Base-by-base conservation (phyloP, 1,140 invertebrate genomes). In the Gonatopus flavifemur region DNA sequence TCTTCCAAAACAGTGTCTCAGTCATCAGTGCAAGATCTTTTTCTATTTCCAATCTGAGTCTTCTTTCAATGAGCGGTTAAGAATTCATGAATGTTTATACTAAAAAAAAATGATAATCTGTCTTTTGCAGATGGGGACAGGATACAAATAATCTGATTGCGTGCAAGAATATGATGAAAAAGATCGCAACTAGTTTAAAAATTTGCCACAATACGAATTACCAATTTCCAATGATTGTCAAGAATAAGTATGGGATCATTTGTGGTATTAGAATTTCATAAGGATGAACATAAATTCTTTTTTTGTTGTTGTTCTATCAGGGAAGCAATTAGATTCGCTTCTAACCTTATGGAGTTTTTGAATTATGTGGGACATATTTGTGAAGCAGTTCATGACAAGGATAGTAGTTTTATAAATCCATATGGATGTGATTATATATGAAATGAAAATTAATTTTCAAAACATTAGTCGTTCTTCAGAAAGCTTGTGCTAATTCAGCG, bases 201-300 rank as follows among this genome's bases (percentile, higher is more conserved):
- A 51, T 40, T 19, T 41, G 21, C 19, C 22, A 25, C n/a, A n/a
- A n/a, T n/a, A n/a, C n/a, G 60, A 59, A 20, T 43, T 70, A 22
- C 68, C 68, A 28, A 52, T 70, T 19, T 53, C 68, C n/a, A 47
- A 64, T 16, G 32, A 62, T 38, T 45, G 53, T 41, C 59, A 65
- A 38, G 18, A 49, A 55, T 69, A 61, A 10, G 45, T 48, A 15
- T n/a, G n/a, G 13, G 5, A 28, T 40, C 18, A 9, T 24, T 39
- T 3, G 32, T 9, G 4, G 5, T 36, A 41, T 33, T 24, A n/a
- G n/a, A 30, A 32, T 48, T 21, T 49, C 9, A 9, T 25, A 32
- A 22, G 10, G n/a, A n/a, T 28, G 36, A 18, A 15, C 10, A 13
- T 25, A 15, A 30, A 39, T 1, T 22, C 31, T 38, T 21, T 3